Conservation (phyloP, 2,888 invertebrate species). For the Rhaphigaster nebulosa region DNA sequence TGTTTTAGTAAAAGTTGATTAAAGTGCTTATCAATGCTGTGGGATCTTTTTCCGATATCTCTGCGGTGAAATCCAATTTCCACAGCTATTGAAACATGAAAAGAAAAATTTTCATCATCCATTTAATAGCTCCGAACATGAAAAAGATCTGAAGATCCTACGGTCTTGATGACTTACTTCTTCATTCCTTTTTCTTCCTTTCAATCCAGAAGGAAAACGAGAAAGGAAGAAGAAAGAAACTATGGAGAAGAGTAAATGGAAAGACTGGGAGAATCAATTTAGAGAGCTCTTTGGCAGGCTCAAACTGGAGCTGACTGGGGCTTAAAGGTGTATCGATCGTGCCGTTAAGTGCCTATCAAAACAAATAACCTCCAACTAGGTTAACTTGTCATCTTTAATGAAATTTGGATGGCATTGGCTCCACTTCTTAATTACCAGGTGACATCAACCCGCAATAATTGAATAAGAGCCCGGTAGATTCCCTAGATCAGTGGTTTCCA, state of each 20-base stretch:
- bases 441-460: neutral
- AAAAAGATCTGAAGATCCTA: neutral
- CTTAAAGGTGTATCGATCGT: slow-evolving; percentile 30
- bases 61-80: neutral
- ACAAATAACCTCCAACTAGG: slow-evolving; percentile 46
- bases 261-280: neutral
- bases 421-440: slow-evolving; percentile 28
- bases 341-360: slow-evolving; percentile 8
- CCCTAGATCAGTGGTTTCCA: neutral
- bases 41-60: neutral
- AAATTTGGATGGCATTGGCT: slow-evolving; percentile 16
- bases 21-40: neutral
- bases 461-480: neutral
- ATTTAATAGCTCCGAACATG: neutral
- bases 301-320: neutral
- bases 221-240: neutral
- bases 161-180: neutral
- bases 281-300: neutral
- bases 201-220: neutral
- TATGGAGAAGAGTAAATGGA: slow-evolving; percentile 10
- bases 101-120: neutral
- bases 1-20: neutral
- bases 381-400: slow-evolving; percentile 43
- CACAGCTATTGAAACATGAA: neutral
- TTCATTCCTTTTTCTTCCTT: slow-evolving; percentile 1